Conservation (phyloP, 2,888 invertebrate species). For the Dryococelus australis region DNA sequence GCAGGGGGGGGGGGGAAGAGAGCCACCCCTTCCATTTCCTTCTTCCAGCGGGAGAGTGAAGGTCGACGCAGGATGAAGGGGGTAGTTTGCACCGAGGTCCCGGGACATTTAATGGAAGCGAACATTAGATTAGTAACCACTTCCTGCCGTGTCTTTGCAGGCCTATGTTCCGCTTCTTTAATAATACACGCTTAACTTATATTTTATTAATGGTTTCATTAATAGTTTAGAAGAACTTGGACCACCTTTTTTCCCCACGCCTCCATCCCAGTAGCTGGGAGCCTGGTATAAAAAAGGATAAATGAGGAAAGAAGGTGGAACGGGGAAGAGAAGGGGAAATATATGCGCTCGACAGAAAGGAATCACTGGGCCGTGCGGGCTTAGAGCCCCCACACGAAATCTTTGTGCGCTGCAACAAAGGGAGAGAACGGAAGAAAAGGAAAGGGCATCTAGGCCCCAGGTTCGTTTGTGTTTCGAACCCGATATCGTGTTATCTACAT, state of each 20-base stretch:
- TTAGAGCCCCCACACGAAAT: too few relatives aligned
- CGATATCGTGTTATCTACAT: too few relatives aligned
- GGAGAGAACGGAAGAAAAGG: too few relatives aligned
- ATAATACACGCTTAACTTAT: slow-evolving; percentile 2
- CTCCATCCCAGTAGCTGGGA: not conserved
- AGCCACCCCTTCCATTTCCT: not conserved
- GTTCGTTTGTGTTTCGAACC: too few relatives aligned
- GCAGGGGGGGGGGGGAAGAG: not conserved
- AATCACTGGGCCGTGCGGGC: too few relatives aligned
- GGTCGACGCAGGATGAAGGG: not conserved
- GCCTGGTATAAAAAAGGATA: not conserved
- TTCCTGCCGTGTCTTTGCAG: slow-evolving; percentile 17
- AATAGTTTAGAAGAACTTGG: not conserved
- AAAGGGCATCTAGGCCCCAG: too few relatives aligned
- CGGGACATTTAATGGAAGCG: slow-evolving; percentile 24
- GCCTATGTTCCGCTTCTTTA: not conserved
- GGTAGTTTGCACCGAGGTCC: not conserved
- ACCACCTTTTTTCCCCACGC: not conserved
- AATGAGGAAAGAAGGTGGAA: not conserved
- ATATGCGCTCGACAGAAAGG: not conserved
- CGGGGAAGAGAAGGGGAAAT: too few relatives aligned
- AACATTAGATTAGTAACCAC: slow-evolving; percentile 29
- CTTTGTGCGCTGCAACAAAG: too few relatives aligned
- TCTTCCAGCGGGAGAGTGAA: not conserved
- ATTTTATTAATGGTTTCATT: slow-evolving; percentile 25